Base-by-base conservation (phyloP, 2,797 vertebrate genomes). In the Myiotriccus ornatus region DNA sequence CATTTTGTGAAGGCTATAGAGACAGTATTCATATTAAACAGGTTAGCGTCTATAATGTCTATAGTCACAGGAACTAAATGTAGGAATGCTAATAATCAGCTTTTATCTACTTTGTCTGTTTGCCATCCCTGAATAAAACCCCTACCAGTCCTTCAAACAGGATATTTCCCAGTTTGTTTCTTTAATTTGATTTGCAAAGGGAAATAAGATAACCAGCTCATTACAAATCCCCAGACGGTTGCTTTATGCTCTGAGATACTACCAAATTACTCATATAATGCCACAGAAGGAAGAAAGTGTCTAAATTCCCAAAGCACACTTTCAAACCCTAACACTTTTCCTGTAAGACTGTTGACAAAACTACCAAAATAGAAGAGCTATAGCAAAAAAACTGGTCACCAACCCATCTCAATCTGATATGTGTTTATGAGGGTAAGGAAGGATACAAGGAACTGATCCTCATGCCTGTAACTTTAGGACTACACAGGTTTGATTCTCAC, bases 1-100 rank as follows among this genome's bases (percentile, higher is more conserved):
- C 94, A 75, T 96, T 97, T 97, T 95, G 92, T 94, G 82, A 90
- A 27, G 88, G 69, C 93, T 95, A 96, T 80, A 84, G 94, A 97
- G 95, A 91, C 46, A 23, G 95, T 94, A 96, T 97, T 97, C 96
- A 74, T 91, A 94, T 92, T 96, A 95, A 95, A 95, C 67, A 90
- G 84, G 95, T 95, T 97, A 94, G 97, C 97, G 70, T 92, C 92
- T 94, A 47, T 97, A 96, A 97, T 96, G 78, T 86, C 91, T 93
- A 67, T 93, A 96, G 92, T 96, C 95, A 94, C 70, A 96, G 97
- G 97, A 97, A 97, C 86, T 88, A 96, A 97, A 95, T 21, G 18
- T 71, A 93, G 77, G 95, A 95, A 96, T 94, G 95, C 73, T 97
- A 97, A 95, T 98, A 92, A 93, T 73, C 90, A 63, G 73, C 75